A percentile compares a stretch with the other conserved stretches of the same genome.
Evolutionary conservation across 2,888 invertebrate genomes (phyloP).

Genomic region (Dysmachus trigonus): DNA sequence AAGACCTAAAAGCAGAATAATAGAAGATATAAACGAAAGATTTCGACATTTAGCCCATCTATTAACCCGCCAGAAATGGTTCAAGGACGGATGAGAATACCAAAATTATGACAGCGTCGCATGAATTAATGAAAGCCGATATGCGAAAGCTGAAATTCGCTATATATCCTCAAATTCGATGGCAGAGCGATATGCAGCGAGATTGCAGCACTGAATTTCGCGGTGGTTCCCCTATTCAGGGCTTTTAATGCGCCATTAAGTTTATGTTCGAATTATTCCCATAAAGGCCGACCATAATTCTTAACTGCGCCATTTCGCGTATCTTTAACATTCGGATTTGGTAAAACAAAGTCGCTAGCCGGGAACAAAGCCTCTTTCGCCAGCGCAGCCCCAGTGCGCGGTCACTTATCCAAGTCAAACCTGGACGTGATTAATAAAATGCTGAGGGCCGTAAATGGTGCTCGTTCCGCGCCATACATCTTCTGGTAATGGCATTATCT

Average conservation of each 20-base stretch:
- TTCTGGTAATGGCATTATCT: conserved; percentile 8
- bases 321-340: neutral
- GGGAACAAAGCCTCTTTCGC: neutral
- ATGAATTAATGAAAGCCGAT: neutral
- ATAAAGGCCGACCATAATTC: neutral
- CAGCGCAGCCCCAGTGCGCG: neutral
- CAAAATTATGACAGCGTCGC: neutral
- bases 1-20: neutral
- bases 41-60: neutral
- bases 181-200: neutral
- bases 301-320: conserved; percentile 10
- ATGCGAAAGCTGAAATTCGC: neutral
- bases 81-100: neutral
- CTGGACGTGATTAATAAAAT: conserved; percentile 14
- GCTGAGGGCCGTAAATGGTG: neutral
- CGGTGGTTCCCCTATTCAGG: neutral
- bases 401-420: neutral
- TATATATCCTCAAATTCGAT: neutral
- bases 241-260: neutral
- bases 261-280: neutral
- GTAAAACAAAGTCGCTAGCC: neutral
- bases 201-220: neutral
- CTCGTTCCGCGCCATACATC: neutral
- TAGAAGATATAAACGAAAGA: neutral
- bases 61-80: neutral